phyloP scores from a whole-genome alignment of 1,140 invertebrate genomes.

The Orchestia grillus region DNA sequence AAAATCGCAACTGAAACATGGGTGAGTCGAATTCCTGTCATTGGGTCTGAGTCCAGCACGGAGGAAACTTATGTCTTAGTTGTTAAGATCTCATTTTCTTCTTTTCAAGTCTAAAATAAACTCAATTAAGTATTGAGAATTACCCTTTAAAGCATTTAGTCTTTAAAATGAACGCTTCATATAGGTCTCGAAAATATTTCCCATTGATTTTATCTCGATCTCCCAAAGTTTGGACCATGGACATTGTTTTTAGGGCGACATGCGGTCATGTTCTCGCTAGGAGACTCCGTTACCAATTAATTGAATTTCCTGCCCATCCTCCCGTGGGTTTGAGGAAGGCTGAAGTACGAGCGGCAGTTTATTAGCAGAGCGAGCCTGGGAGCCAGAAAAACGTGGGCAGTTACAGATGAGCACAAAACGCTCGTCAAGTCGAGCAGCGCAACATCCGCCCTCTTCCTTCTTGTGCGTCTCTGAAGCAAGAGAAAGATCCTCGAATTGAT shows the following conservation, averaged over 20 bases:
- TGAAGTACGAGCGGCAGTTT: not conserved
- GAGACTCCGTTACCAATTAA: not conserved
- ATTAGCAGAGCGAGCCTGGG: not conserved
- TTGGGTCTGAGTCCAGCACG: too few relatives aligned
- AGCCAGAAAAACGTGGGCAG: slow-evolving; percentile 25
- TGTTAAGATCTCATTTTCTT: not conserved
- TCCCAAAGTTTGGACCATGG: not conserved
- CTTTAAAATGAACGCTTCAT: too few relatives aligned
- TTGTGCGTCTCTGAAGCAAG: not conserved
- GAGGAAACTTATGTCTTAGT: not conserved
- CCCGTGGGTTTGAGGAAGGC: not conserved
- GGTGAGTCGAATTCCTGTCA: too few relatives aligned
- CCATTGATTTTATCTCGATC: not conserved
- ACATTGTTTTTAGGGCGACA: not conserved
- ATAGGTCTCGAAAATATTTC: not conserved
- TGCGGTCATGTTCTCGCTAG: not conserved
- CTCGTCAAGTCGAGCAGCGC: not conserved
- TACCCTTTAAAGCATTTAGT: not conserved
- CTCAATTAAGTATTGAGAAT: not conserved
- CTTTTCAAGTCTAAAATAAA: not conserved
- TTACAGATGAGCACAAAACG: slow-evolving; percentile 47
- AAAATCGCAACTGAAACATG: not conserved
- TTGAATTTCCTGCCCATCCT: not conserved
- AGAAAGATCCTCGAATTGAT: slow-evolving; percentile 39
- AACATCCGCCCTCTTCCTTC: slow-evolving; percentile 23